These are phyloP conservation scores for Poeciliopsis retropinna DNA, from an alignment of 2,113 vertebrate species.

Conservation along the genomic window DNA sequence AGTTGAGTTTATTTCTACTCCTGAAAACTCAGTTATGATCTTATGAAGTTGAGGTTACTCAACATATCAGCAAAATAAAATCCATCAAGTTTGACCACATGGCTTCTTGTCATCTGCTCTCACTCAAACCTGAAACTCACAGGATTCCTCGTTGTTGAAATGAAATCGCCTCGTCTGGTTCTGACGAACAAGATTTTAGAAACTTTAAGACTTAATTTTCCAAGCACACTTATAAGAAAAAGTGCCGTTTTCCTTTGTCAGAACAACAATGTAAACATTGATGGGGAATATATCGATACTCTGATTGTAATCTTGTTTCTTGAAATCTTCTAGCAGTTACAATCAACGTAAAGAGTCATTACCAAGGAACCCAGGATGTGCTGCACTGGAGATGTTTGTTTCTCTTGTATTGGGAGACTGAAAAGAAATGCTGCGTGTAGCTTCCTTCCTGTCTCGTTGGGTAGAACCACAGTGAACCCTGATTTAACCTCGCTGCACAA, in stretches of 20 bases:
- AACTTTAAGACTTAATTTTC: neutral
- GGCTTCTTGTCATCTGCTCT: neutral
- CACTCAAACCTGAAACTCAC: neutral
- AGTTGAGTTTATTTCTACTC: neutral
- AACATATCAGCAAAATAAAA: neutral
- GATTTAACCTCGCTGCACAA: constrained; percentile 43
- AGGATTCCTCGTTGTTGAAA: too few relatives aligned
- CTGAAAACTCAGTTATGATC: neutral
- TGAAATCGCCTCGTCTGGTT: neutral
- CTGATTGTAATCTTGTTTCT: constrained; percentile 52
- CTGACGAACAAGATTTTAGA: neutral
- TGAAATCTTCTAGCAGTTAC: constrained; percentile 21
- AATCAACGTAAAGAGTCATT: constrained; percentile 57
- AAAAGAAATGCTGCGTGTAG: constrained; percentile 50
- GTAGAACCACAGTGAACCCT: constrained; percentile 79
- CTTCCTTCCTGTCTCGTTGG: constrained; percentile 75
- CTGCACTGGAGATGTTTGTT: constrained; percentile 41
- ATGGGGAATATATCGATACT: neutral
- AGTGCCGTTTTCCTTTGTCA: neutral
- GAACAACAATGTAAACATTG: neutral
- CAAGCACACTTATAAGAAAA: neutral
- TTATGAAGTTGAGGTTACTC: neutral
- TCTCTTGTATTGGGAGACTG: constrained; percentile 56
- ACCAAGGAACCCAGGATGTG: constrained; percentile 65
- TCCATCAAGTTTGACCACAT: neutral